Base-by-base conservation (phyloP, 2,113 vertebrate genomes). In the Saccopteryx bilineata region DNA sequence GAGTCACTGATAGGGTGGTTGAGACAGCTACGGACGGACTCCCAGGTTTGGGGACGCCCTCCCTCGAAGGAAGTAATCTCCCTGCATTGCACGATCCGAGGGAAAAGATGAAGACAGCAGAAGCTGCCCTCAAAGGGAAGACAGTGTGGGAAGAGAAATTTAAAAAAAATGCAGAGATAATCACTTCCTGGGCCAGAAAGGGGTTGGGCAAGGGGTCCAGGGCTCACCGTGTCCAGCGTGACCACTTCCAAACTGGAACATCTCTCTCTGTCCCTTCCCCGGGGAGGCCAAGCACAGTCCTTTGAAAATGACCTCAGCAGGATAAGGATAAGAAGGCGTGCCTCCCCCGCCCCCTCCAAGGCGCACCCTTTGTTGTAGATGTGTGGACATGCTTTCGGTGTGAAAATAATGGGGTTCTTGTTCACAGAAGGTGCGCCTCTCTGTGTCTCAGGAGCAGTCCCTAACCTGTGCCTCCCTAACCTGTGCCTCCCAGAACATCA, bases 11-110 rank as follows among this genome's bases (percentile, higher is more conserved):
- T 28, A 1, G 4, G 12, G 9, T 15, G 52, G 21, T 11, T 23
- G 26, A 72, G 63, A 13, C 31, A 61, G 5, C 60, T 26, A 26
- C 0, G 0, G n/a, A 33, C 0, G 0, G 26, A 33, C 56, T 26
- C 19, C n/a, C 14, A 46, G 76, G 39, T 10, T 13, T 8, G 8
- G 23, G 52, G 3, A 5, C 0, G 18, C 23, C 6, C 28, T 79
- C 26, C 60, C 26, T 21, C 46, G 9, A 31, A 75, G 24, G n/a
- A 60, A 21, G 17, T 65, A 82, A 9, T 1, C 0, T 46, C 9
- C 60, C 24, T 39, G 13, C 1, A 17, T n/a, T 78, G 31, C 11
- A 8, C 15, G 28, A 19, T 28, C 63, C 61, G 46, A 50, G 39
- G 39, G n/a, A 65, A 79, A 72, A 82, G 4, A 71, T 48, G 31